phyloP scores from a whole-genome alignment of 2,888 invertebrate species.

The Lagria hirta region DNA sequence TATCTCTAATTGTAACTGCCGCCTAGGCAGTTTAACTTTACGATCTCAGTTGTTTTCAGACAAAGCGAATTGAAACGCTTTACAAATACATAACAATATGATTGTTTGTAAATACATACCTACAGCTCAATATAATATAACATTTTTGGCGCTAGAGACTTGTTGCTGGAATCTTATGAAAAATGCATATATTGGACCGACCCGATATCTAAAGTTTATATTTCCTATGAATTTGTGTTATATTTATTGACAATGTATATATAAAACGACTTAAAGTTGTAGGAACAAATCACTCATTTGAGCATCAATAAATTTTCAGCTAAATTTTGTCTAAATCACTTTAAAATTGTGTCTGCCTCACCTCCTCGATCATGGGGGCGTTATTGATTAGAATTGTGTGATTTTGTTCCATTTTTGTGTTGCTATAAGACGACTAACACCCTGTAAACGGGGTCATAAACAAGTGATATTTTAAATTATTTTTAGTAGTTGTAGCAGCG shows the following conservation, averaged over 20 bases:
- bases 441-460: slow-evolving; percentile 17
- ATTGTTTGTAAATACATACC: no score
- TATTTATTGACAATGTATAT: slow-evolving; percentile 13
- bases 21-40: no score
- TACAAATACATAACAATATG: no score
- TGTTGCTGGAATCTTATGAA: no score
- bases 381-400: slow-evolving; percentile 3
- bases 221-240: slow-evolving; percentile 10
- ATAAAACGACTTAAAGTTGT: slow-evolving; percentile 12
- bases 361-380: slow-evolving; percentile 1
- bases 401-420: slow-evolving; percentile 20
- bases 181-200: slow-evolving; percentile 10
- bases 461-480: slow-evolving; percentile 21
- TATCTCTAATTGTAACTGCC: no score
- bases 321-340: no score
- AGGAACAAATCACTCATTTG: slow-evolving; percentile 19
- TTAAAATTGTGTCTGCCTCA: slow-evolving; percentile 1
- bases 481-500: slow-evolving; percentile 1
- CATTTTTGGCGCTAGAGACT: no score
- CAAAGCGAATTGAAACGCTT: no score
- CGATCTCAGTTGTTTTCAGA: no score
- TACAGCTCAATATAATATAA: no score
- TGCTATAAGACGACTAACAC: slow-evolving; percentile 13
- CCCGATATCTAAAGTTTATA: slow-evolving; percentile 13
- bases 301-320: no score